Percentiles rank a stretch among this genome's conserved stretches.
Evolutionary conservation across 2,888 invertebrate species (phyloP).

Genomic region (Melanargia galathea): DNA sequence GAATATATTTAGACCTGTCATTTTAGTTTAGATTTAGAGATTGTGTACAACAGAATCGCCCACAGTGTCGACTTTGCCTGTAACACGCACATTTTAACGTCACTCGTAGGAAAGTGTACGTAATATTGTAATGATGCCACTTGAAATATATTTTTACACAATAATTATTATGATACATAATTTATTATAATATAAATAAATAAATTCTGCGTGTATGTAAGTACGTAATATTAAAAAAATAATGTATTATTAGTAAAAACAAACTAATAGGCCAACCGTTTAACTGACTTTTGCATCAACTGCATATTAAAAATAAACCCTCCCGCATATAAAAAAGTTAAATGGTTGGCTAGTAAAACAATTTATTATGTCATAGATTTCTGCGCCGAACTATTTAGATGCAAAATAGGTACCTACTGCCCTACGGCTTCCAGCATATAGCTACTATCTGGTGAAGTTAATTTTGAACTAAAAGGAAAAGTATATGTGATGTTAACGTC

Average conservation of each 20-base stretch:
- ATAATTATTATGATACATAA: not conserved
- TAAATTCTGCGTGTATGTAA: not conserved
- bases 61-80: too few relatives aligned
- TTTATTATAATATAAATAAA: not conserved
- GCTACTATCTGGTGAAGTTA: constrained; percentile 26
- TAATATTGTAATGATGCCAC: constrained; percentile 4
- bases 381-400: constrained; percentile 15
- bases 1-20: too few relatives aligned
- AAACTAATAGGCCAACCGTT: not conserved
- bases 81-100: too few relatives aligned
- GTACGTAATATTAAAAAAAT: not conserved
- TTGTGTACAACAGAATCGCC: too few relatives aligned
- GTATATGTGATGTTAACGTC: not conserved
- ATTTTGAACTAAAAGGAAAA: not conserved
- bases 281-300: too few relatives aligned
- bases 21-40: too few relatives aligned
- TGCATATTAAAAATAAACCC: too few relatives aligned
- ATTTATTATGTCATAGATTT: not conserved
- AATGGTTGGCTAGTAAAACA: too few relatives aligned
- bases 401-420: constrained; percentile 44
- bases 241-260: not conserved
- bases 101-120: not conserved
- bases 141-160: constrained; percentile 9
- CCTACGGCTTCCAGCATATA: constrained; percentile 48
- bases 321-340: too few relatives aligned